A percentile compares a stretch with the other conserved stretches of the same genome.
Evolutionary conservation across 2,797 vertebrate species (phyloP).

Genomic region (Chaetophractus vellerosus): DNA sequence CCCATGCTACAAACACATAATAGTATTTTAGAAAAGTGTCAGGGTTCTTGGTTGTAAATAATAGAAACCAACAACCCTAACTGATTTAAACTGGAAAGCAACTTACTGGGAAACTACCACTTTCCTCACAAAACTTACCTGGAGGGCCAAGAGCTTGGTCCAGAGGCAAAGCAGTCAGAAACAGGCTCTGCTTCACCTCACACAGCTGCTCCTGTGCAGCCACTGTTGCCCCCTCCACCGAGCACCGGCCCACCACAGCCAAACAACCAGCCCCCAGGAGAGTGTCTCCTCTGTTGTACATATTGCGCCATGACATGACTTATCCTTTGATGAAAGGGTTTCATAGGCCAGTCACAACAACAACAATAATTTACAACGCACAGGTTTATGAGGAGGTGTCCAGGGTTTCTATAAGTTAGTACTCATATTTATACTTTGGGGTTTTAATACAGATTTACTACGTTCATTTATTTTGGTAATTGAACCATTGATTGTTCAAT

Average conservation of each 20-base stretch:
- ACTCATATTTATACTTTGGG: not conserved
- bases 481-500: not conserved
- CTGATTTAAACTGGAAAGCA: not conserved
- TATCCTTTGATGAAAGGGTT: not conserved
- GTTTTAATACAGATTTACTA: constrained; percentile 10
- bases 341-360: not conserved
- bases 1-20: not conserved
- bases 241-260: rapidly evolving
- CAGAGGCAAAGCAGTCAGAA: not conserved
- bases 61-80: not conserved
- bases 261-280: not conserved
- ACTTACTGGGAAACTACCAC: not conserved
- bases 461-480: constrained; percentile 46
- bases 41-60: not conserved
- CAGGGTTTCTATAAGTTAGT: not conserved
- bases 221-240: rapidly evolving
- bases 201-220: not conserved
- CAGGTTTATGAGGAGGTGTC: not conserved
- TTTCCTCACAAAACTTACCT: not conserved
- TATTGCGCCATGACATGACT: not conserved
- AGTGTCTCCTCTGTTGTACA: not conserved
- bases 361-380: not conserved
- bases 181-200: not conserved
- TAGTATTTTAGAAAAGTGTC: not conserved
- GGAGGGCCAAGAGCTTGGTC: not conserved